Conservation (phyloP, 2,888 invertebrate genomes). For the Tetranychus piercei region DNA sequence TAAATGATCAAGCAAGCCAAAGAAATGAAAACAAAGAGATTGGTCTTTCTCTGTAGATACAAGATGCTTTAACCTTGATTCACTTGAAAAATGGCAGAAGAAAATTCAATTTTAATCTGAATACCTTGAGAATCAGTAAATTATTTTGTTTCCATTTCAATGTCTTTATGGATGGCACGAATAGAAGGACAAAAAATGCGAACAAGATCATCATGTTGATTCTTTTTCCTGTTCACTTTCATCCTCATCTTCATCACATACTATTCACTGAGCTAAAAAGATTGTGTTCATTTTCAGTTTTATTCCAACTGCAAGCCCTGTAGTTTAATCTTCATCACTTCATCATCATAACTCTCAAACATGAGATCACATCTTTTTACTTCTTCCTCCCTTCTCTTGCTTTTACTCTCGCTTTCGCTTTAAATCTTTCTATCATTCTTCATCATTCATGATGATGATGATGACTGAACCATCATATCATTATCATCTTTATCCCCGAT, state of each 20-base stretch:
- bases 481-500: neutral
- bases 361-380: conserved; percentile 5
- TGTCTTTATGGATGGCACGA: neutral
- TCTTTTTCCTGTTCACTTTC: neutral
- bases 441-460: neutral
- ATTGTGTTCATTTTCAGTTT: neutral
- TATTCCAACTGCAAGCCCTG: no score
- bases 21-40: neutral
- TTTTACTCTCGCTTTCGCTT: neutral
- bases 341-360: neutral
- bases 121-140: neutral
- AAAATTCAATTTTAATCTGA: neutral
- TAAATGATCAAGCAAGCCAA: neutral
- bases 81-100: neutral
- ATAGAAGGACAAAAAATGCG: neutral
- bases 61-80: no score
- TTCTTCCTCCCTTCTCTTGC: neutral
- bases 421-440: neutral
- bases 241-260: neutral
- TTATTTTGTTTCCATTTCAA: neutral
- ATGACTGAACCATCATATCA: neutral
- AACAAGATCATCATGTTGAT: neutral
- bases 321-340: neutral
- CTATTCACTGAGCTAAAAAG: neutral
- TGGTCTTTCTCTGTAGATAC: no score